Evolutionary conservation across 1,140 invertebrate genomes (phyloP), one percentile per base, ranked within the genome.

Genomic region (Drosophila lacteicornis): DNA sequence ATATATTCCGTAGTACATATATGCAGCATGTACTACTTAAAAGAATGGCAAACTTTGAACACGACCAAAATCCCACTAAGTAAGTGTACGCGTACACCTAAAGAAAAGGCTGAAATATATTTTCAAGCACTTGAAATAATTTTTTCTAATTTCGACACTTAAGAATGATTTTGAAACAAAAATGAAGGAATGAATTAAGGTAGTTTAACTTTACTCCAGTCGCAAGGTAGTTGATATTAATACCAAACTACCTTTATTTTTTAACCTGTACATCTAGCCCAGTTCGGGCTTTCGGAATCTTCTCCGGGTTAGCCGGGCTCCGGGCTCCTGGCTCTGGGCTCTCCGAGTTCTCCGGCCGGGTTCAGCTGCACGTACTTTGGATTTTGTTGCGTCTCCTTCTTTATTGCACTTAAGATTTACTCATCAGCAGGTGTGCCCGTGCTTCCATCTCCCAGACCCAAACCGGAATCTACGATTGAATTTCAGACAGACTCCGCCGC

Each of bases 361-460:
- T 80, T 81, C 77, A 86, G 84, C 80, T 83, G 84, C 90, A 91
- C 90, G 90, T 91, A 91, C 66, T 83, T 90, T 80, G 77, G 84
- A 90, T 91, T 91, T 84, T 78, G 65, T 73, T 79, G 71, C 73
- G 73, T 88, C 85, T 78, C 76, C 73, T 70, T 85, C 81, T 90
- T 90, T 90, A 90, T 90, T 90, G 85, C 85, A 90, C 85, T 90
- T 90, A 90, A 91, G 85, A 91, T 91, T 91, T 91, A 84, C 85
- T 90, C 85, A 90, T 90, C 85, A 90, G 86, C 85, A 90, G 85
- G 85, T 90, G 85, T 90, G 81, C 81, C 68, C 42, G 59, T 55
- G 38, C 43, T 58, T 45, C 47, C 36, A 51, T 42, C 73, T 58
- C 30, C 46, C 36, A 66, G 61, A 46, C 49, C 68, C 59, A 79